Conservation (phyloP, 2,113 vertebrate species). For the Antidorcas marsupialis region DNA sequence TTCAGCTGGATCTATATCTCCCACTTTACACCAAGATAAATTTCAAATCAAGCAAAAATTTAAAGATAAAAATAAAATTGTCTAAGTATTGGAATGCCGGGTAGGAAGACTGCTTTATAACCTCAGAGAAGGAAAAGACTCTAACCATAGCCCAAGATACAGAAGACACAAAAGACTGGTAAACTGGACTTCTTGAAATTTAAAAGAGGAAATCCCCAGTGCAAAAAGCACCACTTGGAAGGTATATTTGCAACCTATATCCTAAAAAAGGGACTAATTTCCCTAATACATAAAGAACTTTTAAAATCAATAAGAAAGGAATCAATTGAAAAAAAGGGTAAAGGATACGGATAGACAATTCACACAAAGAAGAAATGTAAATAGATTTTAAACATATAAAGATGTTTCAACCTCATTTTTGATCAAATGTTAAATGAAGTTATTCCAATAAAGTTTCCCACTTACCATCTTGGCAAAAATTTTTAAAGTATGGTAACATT, state of each 20-base stretch:
- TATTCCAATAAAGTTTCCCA: not conserved
- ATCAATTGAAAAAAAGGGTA: not conserved
- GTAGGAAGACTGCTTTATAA: not conserved
- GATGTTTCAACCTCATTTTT: not conserved
- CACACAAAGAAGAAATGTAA: not conserved
- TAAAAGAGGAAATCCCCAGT: not conserved
- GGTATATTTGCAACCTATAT: not conserved
- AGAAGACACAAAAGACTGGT: not conserved
- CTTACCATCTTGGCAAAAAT: not conserved
- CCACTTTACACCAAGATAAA: not conserved
- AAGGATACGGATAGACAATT: not conserved
- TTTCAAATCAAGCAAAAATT: not conserved
- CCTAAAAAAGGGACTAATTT: not conserved
- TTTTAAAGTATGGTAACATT: not conserved
- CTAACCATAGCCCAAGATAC: not conserved
- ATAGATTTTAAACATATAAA: not conserved
- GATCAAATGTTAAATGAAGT: not conserved
- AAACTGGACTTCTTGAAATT: not conserved
- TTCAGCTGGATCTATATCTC: not conserved
- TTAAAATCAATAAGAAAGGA: not conserved
- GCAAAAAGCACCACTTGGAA: not conserved
- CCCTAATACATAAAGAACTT: not conserved
- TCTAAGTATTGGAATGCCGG: not conserved
- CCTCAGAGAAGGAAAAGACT: not conserved
- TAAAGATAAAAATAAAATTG: not conserved